Percentiles rank a stretch among this genome's conserved stretches.
Evolutionary conservation across 2,888 invertebrate species (phyloP).

Genomic region (Palloptera scutellata): DNA sequence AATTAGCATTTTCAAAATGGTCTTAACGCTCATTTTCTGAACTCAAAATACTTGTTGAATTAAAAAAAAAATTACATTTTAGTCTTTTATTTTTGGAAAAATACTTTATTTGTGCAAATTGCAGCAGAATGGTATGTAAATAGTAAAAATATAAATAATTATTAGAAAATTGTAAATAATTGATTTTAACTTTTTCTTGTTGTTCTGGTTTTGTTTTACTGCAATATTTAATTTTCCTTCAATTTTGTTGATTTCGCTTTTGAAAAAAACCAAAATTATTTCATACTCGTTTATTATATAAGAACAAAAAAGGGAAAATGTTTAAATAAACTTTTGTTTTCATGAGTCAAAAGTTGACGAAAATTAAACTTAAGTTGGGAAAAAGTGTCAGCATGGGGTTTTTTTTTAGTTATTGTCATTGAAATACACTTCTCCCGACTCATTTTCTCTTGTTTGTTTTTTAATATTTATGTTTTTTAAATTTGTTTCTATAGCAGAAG

Average conservation of each 20-base stretch:
- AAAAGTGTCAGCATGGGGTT: slow-evolving; percentile 33
- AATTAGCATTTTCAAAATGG: too few species aligned
- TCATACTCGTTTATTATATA: too few species aligned
- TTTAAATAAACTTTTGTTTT: neutral
- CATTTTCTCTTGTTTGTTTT: slow-evolving; percentile 14
- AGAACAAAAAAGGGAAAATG: too few species aligned
- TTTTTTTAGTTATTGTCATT: too few species aligned
- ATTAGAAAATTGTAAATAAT: slow-evolving; percentile 5
- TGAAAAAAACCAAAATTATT: neutral
- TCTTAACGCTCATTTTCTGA: neutral
- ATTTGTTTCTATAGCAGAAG: slow-evolving; percentile 27
- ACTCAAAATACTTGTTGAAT: neutral
- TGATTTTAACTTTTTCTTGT: slow-evolving; percentile 9
- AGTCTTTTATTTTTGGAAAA: slow-evolving; percentile 47
- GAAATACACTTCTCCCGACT: too few species aligned
- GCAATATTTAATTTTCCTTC: slow-evolving; percentile 7
- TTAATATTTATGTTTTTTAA: too few species aligned
- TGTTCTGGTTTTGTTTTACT: slow-evolving; percentile 21
- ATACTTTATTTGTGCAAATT: slow-evolving; percentile 60
- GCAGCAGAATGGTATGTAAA: slow-evolving; percentile 56
- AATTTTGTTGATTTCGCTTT: neutral
- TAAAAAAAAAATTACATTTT: neutral
- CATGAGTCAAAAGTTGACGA: neutral
- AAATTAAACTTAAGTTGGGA: slow-evolving; percentile 3
- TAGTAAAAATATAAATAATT: slow-evolving; percentile 48